Evolutionary conservation across 2,113 vertebrate genomes (phyloP).

Genomic region (Platysteira castanea): DNA sequence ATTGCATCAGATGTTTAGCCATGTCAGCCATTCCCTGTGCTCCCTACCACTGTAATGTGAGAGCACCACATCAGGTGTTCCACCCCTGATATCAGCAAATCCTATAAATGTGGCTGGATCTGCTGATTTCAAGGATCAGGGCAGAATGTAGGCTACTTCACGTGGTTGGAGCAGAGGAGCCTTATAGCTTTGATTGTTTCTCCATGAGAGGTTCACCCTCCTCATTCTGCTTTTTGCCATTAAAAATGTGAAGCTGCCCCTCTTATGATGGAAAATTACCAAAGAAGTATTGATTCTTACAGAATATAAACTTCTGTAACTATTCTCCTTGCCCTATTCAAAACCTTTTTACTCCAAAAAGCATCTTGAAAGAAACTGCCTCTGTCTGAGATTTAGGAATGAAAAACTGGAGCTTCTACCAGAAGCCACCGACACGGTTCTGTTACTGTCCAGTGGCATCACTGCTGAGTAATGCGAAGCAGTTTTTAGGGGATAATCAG

Average conservation of each 20-base stretch:
- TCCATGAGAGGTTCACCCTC: neutral
- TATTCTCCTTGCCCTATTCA: neutral
- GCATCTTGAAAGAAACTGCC: neutral
- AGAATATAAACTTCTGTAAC: neutral
- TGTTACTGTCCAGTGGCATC: slow-evolving; percentile 33
- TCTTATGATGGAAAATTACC: neutral
- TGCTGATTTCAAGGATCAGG: neutral
- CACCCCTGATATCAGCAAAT: slow-evolving; percentile 40
- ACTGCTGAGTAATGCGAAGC: slow-evolving; percentile 52
- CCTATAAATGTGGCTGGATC: neutral
- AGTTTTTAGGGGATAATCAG: slow-evolving; percentile 24
- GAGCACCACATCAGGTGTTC: slow-evolving; percentile 50
- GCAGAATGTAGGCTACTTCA: neutral
- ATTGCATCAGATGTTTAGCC: slow-evolving; percentile 52
- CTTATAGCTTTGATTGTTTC: neutral
- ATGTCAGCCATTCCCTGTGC: slow-evolving; percentile 52
- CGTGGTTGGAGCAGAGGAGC: neutral
- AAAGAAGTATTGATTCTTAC: neutral
- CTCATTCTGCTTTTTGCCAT: neutral
- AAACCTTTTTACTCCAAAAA: neutral
- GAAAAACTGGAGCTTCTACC: neutral
- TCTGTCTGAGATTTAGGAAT: neutral
- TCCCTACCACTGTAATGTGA: slow-evolving; percentile 41
- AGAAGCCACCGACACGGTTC: neutral
- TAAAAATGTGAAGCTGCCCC: neutral